Evolutionary conservation across 2,888 invertebrate species (phyloP).

Genomic region (Limenitis camilla): DNA sequence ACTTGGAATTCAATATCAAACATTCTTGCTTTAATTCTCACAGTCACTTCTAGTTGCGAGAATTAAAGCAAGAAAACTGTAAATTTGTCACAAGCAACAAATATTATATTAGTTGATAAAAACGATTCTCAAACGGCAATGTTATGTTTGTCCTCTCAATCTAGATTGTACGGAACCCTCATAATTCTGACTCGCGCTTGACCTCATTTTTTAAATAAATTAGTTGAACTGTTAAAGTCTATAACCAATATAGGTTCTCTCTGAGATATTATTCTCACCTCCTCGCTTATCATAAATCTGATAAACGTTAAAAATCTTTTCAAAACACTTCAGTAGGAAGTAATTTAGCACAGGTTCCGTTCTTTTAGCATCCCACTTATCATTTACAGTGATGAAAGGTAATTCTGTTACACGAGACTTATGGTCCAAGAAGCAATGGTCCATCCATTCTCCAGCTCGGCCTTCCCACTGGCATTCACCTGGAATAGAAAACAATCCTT

Average conservation of each 20-base stretch:
- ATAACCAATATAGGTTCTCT: neutral
- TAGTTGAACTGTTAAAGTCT: neutral
- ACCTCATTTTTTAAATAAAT: too few relatives aligned
- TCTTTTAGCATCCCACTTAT: conserved; percentile 64
- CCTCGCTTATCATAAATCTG: conserved; percentile 70
- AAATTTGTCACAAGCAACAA: too few relatives aligned
- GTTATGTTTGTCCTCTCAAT: too few relatives aligned
- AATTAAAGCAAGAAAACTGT: too few relatives aligned
- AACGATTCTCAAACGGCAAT: too few relatives aligned
- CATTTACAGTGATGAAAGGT: conserved; percentile 65
- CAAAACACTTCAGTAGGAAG: conserved; percentile 61
- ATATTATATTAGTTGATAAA: too few relatives aligned
- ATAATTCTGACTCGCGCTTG: too few relatives aligned
- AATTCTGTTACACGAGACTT: conserved; percentile 66
- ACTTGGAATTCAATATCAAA: too few relatives aligned
- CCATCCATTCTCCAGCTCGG: conserved; percentile 76
- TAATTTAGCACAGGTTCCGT: conserved; percentile 66
- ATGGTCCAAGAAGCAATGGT: conserved; percentile 73
- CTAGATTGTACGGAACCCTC: too few relatives aligned
- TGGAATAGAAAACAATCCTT: conserved; percentile 22
- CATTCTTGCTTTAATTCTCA: too few relatives aligned
- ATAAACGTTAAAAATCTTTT: conserved; percentile 66
- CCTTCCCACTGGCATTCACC: conserved; percentile 76
- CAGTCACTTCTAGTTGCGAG: too few relatives aligned
- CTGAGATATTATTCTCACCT: conserved; percentile 38